phyloP scores from a whole-genome alignment of 2,797 vertebrate species.

The Mus caroli region DNA sequence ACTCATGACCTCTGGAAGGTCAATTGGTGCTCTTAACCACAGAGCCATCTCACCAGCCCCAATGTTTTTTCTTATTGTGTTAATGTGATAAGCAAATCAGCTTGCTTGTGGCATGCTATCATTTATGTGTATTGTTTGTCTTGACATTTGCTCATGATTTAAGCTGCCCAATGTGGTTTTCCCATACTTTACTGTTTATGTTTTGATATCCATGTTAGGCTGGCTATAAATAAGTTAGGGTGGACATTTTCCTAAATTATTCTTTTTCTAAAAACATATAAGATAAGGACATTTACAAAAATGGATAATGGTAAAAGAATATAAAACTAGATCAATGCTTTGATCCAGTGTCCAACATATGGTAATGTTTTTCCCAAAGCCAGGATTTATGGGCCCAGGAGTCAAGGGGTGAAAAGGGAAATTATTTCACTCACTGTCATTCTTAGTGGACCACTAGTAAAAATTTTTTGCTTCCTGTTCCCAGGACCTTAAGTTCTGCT shows the following conservation, averaged over 20 bases:
- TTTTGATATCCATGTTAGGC: constrained; percentile 27
- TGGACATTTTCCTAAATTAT: background rate
- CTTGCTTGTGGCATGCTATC: too few relatives aligned
- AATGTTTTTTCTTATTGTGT: background rate
- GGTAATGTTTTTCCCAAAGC: background rate
- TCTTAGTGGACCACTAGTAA: background rate
- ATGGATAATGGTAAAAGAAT: background rate
- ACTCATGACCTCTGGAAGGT: too few relatives aligned
- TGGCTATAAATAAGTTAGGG: constrained; percentile 1
- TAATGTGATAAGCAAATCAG: background rate
- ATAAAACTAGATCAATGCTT: background rate
- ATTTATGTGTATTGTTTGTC: background rate
- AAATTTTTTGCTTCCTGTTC: background rate
- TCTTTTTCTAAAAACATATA: constrained; percentile 23
- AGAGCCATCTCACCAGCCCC: too few relatives aligned
- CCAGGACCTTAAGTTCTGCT: background rate
- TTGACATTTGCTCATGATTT: background rate
- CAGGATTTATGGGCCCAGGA: background rate
- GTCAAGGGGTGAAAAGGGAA: background rate
- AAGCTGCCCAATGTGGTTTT: background rate
- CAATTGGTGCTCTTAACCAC: too few relatives aligned
- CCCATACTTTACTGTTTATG: constrained; percentile 32
- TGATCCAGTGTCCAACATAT: background rate
- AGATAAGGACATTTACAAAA: background rate
- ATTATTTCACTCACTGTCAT: background rate